phyloP scores from a whole-genome alignment of 1,140 invertebrate genomes.

The Euwallacea similis region DNA sequence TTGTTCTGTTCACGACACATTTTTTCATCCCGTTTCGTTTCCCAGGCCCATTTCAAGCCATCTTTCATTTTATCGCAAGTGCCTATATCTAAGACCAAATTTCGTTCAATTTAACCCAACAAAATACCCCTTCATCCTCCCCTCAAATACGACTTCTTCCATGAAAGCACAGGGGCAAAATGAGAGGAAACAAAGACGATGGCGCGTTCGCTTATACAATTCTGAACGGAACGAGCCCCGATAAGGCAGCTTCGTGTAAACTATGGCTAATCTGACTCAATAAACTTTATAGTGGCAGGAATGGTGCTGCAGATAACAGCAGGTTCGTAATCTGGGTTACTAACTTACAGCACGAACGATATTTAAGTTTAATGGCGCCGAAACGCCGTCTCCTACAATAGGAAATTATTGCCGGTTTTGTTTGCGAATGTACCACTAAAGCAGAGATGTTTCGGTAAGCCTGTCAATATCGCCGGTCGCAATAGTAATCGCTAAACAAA shows the following conservation, averaged over 20 bases:
- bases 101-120: too few relatives aligned
- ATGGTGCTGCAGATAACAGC: constrained; percentile 54
- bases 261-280: constrained; percentile 56
- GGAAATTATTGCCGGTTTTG: too few relatives aligned
- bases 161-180: constrained; percentile 1
- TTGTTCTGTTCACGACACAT: too few relatives aligned
- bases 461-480: too few relatives aligned
- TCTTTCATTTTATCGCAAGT: too few relatives aligned
- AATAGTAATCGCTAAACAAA: too few relatives aligned
- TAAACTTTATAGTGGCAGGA: constrained; percentile 56
- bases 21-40: too few relatives aligned
- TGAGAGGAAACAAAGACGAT: constrained; percentile 27
- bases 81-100: too few relatives aligned
- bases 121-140: background rate
- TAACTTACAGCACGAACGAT: constrained; percentile 35
- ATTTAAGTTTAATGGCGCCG: constrained; percentile 25
- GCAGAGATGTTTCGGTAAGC: too few relatives aligned
- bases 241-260: constrained; percentile 54
- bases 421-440: too few relatives aligned
- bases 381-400: constrained; percentile 2
- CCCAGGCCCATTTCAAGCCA: too few relatives aligned
- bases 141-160: constrained; percentile 1
- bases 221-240: constrained; percentile 46
- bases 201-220: constrained; percentile 23
- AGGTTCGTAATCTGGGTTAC: constrained; percentile 51